These are phyloP conservation scores for Nemoura dubitans DNA, from an alignment of 2,888 invertebrate species.

Conservation along the genomic window DNA sequence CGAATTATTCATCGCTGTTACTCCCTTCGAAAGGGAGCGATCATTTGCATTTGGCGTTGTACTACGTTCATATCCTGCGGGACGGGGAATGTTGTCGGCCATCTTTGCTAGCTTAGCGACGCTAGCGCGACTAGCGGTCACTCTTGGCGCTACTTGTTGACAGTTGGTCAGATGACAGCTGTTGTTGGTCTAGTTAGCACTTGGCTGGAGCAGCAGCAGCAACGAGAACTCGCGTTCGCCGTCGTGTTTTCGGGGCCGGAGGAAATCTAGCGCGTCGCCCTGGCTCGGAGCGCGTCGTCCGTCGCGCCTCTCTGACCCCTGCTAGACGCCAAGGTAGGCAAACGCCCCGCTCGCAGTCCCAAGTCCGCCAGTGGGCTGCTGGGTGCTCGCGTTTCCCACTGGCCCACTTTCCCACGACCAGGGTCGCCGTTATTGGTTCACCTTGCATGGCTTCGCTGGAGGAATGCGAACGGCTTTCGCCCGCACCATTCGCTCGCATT, in stretches of 20 bases:
- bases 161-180: constrained; percentile 7
- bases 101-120: background rate
- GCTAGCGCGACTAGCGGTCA: background rate
- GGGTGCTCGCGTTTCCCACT: background rate
- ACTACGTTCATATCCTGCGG: no score
- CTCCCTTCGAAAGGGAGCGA: no score
- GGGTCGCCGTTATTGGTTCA: constrained; percentile 2
- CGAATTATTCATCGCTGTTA: no score
- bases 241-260: background rate
- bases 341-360: background rate
- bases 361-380: background rate
- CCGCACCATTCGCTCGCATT: background rate
- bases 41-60: no score
- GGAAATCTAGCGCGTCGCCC: background rate
- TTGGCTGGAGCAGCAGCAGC: background rate
- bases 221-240: no score
- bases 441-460: background rate
- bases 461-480: background rate
- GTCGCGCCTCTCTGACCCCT: background rate
- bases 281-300: background rate
- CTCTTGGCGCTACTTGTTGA: background rate
- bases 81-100: no score
- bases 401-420: background rate
- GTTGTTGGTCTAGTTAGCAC: background rate
- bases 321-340: background rate